phyloP scores from a whole-genome alignment of 2,113 vertebrate species.

The Gambusia affinis region DNA sequence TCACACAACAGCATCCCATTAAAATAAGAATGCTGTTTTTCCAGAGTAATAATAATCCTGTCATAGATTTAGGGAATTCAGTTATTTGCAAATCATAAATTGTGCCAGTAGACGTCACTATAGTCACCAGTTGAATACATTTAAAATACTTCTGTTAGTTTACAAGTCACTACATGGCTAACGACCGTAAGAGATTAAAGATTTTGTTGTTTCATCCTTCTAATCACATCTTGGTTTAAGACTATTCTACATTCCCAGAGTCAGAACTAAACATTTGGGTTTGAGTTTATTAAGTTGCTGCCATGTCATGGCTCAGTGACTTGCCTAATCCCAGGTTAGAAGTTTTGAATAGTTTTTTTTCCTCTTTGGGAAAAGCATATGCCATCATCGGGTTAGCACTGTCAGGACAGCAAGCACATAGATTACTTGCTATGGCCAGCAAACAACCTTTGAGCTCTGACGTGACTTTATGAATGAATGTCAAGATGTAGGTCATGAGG shows the following conservation, averaged over 20 bases:
- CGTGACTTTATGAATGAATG: conserved; percentile 67
- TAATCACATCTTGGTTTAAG: no score
- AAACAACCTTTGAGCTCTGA: conserved; percentile 38
- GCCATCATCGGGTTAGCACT: background rate
- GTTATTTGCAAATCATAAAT: background rate
- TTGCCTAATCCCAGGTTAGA: background rate
- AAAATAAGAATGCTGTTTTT: background rate
- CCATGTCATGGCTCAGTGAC: background rate
- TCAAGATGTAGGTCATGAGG: conserved; percentile 31
- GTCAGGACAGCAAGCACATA: conserved; percentile 10
- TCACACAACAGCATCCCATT: background rate
- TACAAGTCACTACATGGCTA: no score
- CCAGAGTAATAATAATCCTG: background rate
- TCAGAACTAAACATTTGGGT: no score
- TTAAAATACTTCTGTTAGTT: no score
- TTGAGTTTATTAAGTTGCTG: background rate
- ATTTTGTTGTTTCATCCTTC: no score
- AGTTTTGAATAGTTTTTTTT: background rate
- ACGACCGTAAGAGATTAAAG: no score
- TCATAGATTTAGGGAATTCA: background rate
- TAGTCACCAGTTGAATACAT: no score
- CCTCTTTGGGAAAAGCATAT: background rate
- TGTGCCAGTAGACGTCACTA: no score
- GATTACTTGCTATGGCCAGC: background rate
- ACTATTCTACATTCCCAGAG: no score